A percentile compares a stretch with the other conserved stretches of the same genome.
phyloP scores from a whole-genome alignment of 2,888 invertebrate genomes.

The Crossocerus cetratus region DNA sequence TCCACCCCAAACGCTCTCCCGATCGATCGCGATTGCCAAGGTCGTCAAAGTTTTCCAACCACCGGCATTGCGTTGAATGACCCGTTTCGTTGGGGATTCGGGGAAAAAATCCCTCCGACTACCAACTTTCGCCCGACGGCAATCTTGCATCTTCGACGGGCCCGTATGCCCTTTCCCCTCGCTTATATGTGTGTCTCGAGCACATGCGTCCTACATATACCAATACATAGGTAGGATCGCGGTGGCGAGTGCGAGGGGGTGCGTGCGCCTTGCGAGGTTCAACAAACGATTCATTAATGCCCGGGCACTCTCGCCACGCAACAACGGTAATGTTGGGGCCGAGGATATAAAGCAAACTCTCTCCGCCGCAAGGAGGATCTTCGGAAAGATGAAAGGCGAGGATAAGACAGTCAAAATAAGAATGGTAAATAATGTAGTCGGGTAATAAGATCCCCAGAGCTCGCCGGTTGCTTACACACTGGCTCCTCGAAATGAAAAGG shows the following conservation, averaged over 20 bases:
- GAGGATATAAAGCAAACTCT: too few relatives aligned
- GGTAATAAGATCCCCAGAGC: conserved; percentile 48
- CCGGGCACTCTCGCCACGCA: too few relatives aligned
- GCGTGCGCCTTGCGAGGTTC: too few relatives aligned
- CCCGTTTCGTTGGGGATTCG: conserved; percentile 62
- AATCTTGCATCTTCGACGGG: conserved; percentile 60
- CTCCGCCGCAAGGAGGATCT: not conserved
- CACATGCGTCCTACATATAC: conserved; percentile 4
- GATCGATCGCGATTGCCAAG: conserved; percentile 66
- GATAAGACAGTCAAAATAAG: conserved; percentile 67
- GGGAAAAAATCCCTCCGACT: conserved; percentile 58
- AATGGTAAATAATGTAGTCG: conserved; percentile 74
- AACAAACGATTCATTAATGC: too few relatives aligned
- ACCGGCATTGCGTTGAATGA: conserved; percentile 60
- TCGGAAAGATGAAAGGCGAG: conserved; percentile 15
- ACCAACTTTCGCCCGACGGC: conserved; percentile 59
- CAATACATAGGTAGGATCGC: too few relatives aligned
- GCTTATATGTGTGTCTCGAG: not conserved
- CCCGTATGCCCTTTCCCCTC: conserved; percentile 42
- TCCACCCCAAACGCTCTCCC: conserved; percentile 43
- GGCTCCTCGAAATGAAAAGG: conserved; percentile 47
- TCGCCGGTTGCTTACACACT: conserved; percentile 34
- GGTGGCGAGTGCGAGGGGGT: too few relatives aligned
- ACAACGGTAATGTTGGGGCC: too few relatives aligned
- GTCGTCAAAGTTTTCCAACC: conserved; percentile 62